A percentile compares a stretch with the other conserved stretches of the same genome.
Evolutionary conservation across 2,888 invertebrate species (phyloP).

Genomic region (Tricholauxania praeusta): DNA sequence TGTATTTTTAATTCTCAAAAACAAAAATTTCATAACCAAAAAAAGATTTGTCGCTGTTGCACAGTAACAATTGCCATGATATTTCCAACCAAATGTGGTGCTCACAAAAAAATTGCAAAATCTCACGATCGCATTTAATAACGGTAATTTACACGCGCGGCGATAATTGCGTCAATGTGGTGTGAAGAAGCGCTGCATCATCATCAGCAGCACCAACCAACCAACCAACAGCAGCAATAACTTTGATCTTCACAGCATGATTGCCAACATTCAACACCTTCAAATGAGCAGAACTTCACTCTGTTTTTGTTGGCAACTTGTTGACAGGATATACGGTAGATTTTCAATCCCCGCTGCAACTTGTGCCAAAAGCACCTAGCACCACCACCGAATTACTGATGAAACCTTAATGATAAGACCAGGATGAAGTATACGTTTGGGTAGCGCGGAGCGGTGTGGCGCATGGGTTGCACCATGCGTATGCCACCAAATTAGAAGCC

Average conservation of each 20-base stretch:
- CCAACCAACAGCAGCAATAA: constrained; percentile 9
- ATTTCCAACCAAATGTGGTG: neutral
- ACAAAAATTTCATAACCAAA: neutral
- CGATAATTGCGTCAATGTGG: constrained; percentile 58
- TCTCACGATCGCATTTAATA: constrained; percentile 64
- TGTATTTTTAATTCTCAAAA: too few relatives aligned
- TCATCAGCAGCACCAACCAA: constrained; percentile 2
- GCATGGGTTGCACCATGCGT: constrained; percentile 10
- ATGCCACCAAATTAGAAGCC: constrained; percentile 53
- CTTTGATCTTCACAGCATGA: constrained; percentile 11
- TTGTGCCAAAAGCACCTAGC: constrained; percentile 43
- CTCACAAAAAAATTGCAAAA: constrained; percentile 17
- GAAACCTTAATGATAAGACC: constrained; percentile 17
- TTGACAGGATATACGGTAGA: constrained; percentile 49
- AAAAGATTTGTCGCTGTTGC: constrained; percentile 8
- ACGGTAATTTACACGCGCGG: constrained; percentile 64
- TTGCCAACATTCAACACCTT: constrained; percentile 27
- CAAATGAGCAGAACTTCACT: constrained; percentile 4
- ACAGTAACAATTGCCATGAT: neutral
- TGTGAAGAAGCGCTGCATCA: constrained; percentile 48
- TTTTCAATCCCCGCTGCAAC: constrained; percentile 38
- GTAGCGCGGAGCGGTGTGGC: neutral
- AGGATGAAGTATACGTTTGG: neutral
- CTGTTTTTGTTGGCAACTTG: constrained; percentile 37
- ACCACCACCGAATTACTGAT: constrained; percentile 38